Percentiles rank a stretch among this genome's conserved stretches.
Evolutionary conservation across 2,888 invertebrate genomes (phyloP).

Genomic region (Heliconius ismenius): DNA sequence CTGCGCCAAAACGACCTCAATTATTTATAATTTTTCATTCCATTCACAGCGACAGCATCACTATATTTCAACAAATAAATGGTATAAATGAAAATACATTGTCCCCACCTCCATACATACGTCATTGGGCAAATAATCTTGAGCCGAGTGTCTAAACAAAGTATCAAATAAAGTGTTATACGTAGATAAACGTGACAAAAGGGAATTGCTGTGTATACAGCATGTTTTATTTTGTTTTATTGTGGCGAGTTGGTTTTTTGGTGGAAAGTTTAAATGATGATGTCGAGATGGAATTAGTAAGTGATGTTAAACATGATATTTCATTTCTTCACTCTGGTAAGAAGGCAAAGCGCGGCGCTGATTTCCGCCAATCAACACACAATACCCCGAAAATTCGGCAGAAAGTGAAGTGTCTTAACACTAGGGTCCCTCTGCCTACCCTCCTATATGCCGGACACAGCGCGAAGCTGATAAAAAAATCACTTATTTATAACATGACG

Average conservation of each 20-base stretch:
- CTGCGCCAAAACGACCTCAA: no score
- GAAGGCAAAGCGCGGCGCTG: background rate
- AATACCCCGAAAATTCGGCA: background rate
- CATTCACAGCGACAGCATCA: background rate
- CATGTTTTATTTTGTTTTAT: background rate
- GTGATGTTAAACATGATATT: no score
- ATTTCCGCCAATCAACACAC: background rate
- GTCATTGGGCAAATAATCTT: slow-evolving; percentile 36
- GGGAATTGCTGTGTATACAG: slow-evolving; percentile 16
- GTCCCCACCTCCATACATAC: slow-evolving; percentile 31
- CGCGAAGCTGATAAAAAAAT: no score
- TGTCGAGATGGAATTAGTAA: no score
- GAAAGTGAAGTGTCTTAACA: no score
- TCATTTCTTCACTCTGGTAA: no score
- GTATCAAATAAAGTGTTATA: slow-evolving; percentile 56
- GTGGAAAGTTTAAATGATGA: background rate
- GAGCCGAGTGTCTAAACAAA: slow-evolving; percentile 46
- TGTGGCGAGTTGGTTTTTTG: background rate
- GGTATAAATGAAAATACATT: slow-evolving; percentile 7
- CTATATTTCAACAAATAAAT: slow-evolving; percentile 11
- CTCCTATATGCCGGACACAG: no score
- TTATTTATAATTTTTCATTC: background rate
- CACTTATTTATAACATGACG: no score
- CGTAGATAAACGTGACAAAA: slow-evolving; percentile 27
- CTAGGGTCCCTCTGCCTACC: no score